These are phyloP conservation scores for Neoscelio sp. DNA, from an alignment of 2,888 invertebrate species.

Conservation along the genomic window DNA sequence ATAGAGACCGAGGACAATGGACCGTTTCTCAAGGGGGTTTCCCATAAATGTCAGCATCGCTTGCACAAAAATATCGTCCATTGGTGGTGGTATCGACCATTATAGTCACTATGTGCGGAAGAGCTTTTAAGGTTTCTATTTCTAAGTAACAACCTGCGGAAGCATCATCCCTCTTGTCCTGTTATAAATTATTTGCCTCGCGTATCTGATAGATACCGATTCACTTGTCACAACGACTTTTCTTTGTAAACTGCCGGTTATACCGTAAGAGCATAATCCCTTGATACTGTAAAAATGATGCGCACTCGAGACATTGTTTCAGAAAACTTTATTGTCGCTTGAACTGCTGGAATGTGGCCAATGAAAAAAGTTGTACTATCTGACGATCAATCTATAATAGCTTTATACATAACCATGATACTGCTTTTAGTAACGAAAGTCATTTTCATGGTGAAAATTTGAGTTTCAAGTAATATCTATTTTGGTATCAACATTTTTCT, in stretches of 20 bases:
- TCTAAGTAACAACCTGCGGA: conserved; percentile 65
- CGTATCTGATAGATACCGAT: conserved; percentile 64
- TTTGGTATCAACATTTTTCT: no score
- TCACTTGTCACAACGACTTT: conserved; percentile 64
- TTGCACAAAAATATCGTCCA: conserved; percentile 63
- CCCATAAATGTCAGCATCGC: conserved; percentile 65
- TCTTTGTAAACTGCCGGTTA: conserved; percentile 60
- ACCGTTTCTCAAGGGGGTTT: conserved; percentile 66
- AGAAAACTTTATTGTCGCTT: conserved; percentile 54
- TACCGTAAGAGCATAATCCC: conserved; percentile 48
- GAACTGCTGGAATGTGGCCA: conserved; percentile 34
- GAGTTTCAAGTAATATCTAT: no score
- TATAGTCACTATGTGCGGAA: conserved; percentile 59
- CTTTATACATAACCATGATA: conserved; percentile 38
- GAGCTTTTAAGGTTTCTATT: conserved; percentile 67
- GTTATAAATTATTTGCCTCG: conserved; percentile 64
- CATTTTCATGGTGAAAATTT: no score
- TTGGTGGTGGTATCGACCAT: conserved; percentile 64
- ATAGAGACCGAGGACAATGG: conserved; percentile 65
- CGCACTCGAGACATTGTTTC: conserved; percentile 57
- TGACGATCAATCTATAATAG: conserved; percentile 44
- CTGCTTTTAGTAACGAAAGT: no score
- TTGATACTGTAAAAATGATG: conserved; percentile 36
- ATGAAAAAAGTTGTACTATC: conserved; percentile 39
- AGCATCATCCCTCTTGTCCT: conserved; percentile 65